Evolutionary conservation across 2,888 invertebrate genomes (phyloP).

Genomic region (Chrysotoxum bicinctum): DNA sequence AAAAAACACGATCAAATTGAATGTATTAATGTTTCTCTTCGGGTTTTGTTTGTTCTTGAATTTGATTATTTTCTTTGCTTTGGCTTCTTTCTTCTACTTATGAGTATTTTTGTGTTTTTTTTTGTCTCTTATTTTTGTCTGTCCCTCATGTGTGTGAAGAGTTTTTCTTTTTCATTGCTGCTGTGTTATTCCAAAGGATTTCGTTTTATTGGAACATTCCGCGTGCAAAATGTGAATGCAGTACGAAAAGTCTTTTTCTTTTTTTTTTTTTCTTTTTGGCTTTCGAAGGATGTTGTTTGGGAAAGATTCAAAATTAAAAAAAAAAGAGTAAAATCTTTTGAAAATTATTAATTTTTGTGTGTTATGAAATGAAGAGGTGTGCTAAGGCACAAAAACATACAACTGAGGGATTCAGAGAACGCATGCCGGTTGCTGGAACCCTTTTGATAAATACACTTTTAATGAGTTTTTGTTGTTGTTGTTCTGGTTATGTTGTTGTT

Average conservation of each 20-base stretch:
- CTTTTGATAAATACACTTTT: slow-evolving; percentile 37
- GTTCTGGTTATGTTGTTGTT: slow-evolving; percentile 6
- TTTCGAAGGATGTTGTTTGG: slow-evolving; percentile 22
- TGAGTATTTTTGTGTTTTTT: not conserved
- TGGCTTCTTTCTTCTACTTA: slow-evolving; percentile 1
- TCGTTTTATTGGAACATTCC: slow-evolving; percentile 50
- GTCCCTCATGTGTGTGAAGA: not conserved
- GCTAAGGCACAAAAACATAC: slow-evolving; percentile 13
- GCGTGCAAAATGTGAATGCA: slow-evolving; percentile 30
- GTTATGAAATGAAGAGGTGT: slow-evolving; percentile 39
- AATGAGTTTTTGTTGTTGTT: slow-evolving; percentile 51
- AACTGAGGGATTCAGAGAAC: slow-evolving; percentile 1
- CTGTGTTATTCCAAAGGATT: slow-evolving; percentile 33
- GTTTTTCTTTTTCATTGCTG: not conserved
- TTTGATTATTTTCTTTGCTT: not conserved
- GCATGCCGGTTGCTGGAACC: slow-evolving; percentile 60
- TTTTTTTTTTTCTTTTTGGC: not conserved
- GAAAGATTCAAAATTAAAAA: slow-evolving; percentile 4
- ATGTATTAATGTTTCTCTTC: slow-evolving; percentile 19
- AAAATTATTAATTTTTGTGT: slow-evolving; percentile 65
- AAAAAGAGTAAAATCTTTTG: slow-evolving; percentile 16
- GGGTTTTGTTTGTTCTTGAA: not conserved
- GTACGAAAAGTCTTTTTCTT: slow-evolving; percentile 4
- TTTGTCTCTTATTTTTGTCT: not conserved
- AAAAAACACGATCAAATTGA: slow-evolving; percentile 2